A percentile compares a stretch with the other conserved stretches of the same genome.
Conservation (phyloP, 2,113 vertebrate genomes). For the Pollimyrus isidori region DNA sequence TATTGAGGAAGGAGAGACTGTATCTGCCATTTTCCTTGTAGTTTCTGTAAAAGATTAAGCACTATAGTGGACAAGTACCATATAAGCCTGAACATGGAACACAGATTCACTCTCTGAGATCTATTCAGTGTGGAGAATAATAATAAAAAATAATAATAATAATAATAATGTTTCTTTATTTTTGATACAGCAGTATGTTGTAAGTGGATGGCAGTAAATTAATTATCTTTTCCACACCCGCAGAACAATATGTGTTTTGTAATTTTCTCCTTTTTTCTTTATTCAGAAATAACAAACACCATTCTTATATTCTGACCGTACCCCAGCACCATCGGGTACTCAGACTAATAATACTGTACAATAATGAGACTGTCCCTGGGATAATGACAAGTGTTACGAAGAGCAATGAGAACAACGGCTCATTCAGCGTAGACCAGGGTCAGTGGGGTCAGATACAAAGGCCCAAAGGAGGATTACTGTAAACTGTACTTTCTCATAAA, state of each 20-base stretch:
- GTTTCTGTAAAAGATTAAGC: too few relatives aligned
- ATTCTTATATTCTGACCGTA: background rate
- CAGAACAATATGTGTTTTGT: background rate
- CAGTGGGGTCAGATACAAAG: background rate
- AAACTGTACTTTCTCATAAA: slow-evolving; percentile 1
- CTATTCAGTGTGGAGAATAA: background rate
- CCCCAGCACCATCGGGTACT: background rate
- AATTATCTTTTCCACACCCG: background rate
- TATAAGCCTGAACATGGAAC: too few relatives aligned
- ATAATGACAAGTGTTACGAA: background rate
- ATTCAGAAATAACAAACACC: background rate
- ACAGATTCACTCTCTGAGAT: background rate
- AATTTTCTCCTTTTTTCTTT: background rate
- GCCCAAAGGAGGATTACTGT: background rate
- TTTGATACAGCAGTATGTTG: background rate
- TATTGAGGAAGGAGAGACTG: too few relatives aligned
- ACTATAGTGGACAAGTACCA: too few relatives aligned
- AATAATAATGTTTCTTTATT: background rate
- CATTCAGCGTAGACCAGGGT: slow-evolving; percentile 9
- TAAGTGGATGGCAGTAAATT: background rate
- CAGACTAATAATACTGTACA: background rate
- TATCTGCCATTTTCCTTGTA: too few relatives aligned
- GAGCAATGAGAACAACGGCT: background rate
- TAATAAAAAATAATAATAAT: background rate
- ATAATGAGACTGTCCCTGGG: slow-evolving; percentile 3